These are phyloP conservation scores for Aphis gossypii DNA, from an alignment of 1,140 invertebrate genomes.

Conservation along the genomic window DNA sequence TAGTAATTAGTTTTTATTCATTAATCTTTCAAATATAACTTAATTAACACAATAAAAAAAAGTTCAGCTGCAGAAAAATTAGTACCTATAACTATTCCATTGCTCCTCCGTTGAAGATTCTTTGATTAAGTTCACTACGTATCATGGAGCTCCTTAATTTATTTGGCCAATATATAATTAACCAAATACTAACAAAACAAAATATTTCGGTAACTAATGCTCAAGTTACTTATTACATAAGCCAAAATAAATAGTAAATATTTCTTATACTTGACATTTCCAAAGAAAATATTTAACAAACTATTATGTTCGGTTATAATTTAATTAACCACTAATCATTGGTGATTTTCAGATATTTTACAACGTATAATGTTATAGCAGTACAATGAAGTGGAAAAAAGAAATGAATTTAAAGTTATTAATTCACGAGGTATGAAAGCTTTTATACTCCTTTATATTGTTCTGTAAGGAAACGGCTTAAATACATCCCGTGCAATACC, in stretches of 20 bases:
- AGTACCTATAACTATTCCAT: no score
- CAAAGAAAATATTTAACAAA: not conserved
- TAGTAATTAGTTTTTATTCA: no score
- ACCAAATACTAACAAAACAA: not conserved
- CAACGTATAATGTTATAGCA: no score
- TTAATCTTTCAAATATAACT: no score
- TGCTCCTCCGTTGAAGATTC: no score
- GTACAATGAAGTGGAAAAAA: not conserved
- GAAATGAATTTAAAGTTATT: constrained; percentile 1
- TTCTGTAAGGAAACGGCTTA: constrained; percentile 18
- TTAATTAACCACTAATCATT: not conserved
- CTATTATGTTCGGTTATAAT: not conserved
- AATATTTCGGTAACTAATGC: not conserved
- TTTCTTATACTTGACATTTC: not conserved
- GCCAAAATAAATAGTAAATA: not conserved
- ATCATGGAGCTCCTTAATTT: no score
- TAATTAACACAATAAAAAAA: no score
- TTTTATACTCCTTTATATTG: constrained; percentile 30
- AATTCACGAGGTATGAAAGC: constrained; percentile 27
- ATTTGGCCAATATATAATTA: not conserved
- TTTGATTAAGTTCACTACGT: no score
- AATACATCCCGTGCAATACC: not conserved
- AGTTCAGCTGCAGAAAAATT: no score
- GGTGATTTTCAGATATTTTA: not conserved
- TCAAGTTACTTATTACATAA: not conserved